Evolutionary conservation across 1,140 invertebrate species (phyloP).

Genomic region (Megalopta genalis): DNA sequence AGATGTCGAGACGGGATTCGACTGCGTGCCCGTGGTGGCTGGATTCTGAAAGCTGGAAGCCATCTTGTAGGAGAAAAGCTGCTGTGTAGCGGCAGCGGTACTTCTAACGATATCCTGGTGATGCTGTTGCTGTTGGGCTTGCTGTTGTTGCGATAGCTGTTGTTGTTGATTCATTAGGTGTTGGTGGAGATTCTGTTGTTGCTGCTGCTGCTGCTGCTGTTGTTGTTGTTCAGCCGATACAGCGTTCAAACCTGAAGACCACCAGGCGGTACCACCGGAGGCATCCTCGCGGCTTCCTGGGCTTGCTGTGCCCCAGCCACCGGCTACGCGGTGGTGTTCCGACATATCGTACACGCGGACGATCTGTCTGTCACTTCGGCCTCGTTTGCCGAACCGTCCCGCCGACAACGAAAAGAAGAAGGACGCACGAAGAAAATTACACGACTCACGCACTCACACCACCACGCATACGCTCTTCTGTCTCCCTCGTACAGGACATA

Average conservation of each 20-base stretch:
- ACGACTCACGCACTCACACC: conserved; percentile 55
- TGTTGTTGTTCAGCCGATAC: conserved; percentile 68
- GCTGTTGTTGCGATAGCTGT: conserved; percentile 67
- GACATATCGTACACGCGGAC: conserved; percentile 73
- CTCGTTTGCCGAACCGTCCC: conserved; percentile 57
- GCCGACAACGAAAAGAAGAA: conserved; percentile 57
- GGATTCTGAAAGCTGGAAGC: conserved; percentile 88
- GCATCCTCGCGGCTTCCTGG: conserved; percentile 80
- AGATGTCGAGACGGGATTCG: conserved; percentile 78
- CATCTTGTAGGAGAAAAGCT: conserved; percentile 92
- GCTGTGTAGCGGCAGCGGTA: conserved; percentile 84
- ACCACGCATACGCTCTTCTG: conserved; percentile 47
- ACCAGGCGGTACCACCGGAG: conserved; percentile 80
- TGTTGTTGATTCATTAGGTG: conserved; percentile 77
- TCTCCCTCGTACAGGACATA: conserved; percentile 45
- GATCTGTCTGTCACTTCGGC: conserved; percentile 58
- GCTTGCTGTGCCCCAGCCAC: conserved; percentile 77
- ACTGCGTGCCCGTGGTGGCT: conserved; percentile 80
- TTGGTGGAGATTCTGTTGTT: conserved; percentile 77
- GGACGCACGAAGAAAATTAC: conserved; percentile 56
- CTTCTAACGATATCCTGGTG: conserved; percentile 79
- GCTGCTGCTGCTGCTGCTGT: conserved; percentile 71
- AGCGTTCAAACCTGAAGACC: conserved; percentile 73
- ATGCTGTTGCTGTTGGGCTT: conserved; percentile 78
- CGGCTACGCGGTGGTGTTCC: conserved; percentile 79